A percentile compares a stretch with the other conserved stretches of the same genome.
phyloP scores from a whole-genome alignment of 2,113 vertebrate species.

The Rhinoptilus africanus region DNA sequence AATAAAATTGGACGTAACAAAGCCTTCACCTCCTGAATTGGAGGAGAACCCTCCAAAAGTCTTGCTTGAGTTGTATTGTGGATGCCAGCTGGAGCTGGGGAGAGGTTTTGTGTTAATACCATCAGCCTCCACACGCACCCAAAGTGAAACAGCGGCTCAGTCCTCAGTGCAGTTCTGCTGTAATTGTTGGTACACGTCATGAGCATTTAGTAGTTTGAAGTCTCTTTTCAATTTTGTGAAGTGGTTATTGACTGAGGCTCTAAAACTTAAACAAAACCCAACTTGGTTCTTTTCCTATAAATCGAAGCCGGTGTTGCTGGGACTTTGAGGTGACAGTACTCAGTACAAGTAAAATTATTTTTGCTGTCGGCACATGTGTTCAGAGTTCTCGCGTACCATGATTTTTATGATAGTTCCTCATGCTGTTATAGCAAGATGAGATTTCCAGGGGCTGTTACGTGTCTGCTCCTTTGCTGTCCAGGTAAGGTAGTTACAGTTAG shows the following conservation, averaged over 20 bases:
- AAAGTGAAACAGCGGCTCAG: neutral
- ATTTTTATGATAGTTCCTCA: neutral
- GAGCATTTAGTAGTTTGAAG: neutral
- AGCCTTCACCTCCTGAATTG: neutral
- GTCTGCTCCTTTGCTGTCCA: neutral
- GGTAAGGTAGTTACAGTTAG: neutral
- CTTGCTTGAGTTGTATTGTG: neutral
- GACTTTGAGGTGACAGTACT: neutral
- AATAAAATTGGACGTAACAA: conserved; percentile 51
- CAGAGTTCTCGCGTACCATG: fast-evolving
- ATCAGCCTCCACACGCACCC: neutral
- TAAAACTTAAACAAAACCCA: neutral
- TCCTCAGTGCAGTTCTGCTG: neutral
- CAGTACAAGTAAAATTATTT: neutral
- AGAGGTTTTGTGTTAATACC: neutral
- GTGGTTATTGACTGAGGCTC: neutral
- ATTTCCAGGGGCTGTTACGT: fast-evolving
- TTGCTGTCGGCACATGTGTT: fast-evolving
- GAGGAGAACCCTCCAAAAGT: neutral
- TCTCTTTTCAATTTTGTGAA: neutral
- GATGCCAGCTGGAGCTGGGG: neutral
- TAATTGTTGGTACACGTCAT: neutral
- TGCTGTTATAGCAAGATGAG: neutral
- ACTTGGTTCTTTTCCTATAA: fast-evolving
- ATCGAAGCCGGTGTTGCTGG: neutral